Evolutionary conservation across 2,888 invertebrate species (phyloP).

Genomic region (Nymphalis urticae): DNA sequence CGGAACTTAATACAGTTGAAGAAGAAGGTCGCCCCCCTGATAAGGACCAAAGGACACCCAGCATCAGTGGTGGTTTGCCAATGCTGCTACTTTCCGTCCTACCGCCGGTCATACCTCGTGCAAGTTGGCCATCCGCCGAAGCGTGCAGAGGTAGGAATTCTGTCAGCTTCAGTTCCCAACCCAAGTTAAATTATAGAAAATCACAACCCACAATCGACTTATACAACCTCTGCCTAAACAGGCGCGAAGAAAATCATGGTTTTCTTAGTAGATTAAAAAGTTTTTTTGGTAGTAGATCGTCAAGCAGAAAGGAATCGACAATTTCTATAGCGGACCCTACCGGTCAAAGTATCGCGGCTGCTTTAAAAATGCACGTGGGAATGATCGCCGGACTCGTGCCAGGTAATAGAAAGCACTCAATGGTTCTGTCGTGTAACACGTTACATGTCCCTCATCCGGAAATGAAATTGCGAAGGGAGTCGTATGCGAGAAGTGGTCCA

Average conservation of each 20-base stretch:
- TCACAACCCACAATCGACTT: slow-evolving; percentile 82
- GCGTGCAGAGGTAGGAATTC: slow-evolving; percentile 82
- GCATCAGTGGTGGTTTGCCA: slow-evolving; percentile 86
- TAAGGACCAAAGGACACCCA: slow-evolving; percentile 78
- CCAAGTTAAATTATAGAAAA: slow-evolving; percentile 82
- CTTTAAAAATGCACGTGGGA: slow-evolving; percentile 87
- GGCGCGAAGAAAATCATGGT: slow-evolving; percentile 79
- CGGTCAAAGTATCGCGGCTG: slow-evolving; percentile 84
- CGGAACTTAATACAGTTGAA: slow-evolving; percentile 72
- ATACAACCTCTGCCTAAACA: slow-evolving; percentile 81
- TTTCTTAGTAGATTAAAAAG: slow-evolving; percentile 78
- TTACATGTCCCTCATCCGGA: slow-evolving; percentile 77
- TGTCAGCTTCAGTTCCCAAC: slow-evolving; percentile 85
- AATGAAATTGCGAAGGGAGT: slow-evolving; percentile 70
- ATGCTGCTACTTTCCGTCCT: slow-evolving; percentile 86
- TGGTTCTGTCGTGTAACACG: slow-evolving; percentile 83
- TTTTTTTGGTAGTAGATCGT: slow-evolving; percentile 83
- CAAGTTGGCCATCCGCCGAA: slow-evolving; percentile 89
- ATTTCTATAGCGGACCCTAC: slow-evolving; percentile 83
- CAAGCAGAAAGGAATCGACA: slow-evolving; percentile 85
- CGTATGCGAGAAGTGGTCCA: slow-evolving; percentile 83
- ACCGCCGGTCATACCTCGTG: slow-evolving; percentile 88
- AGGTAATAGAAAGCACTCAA: slow-evolving; percentile 81
- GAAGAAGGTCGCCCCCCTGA: slow-evolving; percentile 60
- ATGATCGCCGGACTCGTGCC: slow-evolving; percentile 87